Evolutionary conservation across 2,888 invertebrate species (phyloP).

Genomic region (Oscheius sp.): DNA sequence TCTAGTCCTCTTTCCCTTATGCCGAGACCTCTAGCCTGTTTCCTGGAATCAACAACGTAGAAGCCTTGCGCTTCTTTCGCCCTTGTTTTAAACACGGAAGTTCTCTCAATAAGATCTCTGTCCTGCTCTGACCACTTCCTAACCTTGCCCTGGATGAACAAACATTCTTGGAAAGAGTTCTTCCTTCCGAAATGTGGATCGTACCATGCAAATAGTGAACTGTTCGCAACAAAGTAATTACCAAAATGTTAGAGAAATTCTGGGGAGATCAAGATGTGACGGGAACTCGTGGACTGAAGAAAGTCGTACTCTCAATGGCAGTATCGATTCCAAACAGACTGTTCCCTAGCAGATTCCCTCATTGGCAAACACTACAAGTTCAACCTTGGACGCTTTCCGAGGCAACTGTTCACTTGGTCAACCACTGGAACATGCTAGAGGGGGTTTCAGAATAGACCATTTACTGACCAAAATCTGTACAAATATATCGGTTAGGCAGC

Average conservation of each 20-base stretch:
- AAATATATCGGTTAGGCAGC: slow-evolving; percentile 19
- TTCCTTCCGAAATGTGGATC: too few relatives aligned
- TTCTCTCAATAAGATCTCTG: background rate
- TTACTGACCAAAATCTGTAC: slow-evolving; percentile 20
- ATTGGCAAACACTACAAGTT: slow-evolving; percentile 27
- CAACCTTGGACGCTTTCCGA: slow-evolving; percentile 31
- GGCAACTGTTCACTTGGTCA: background rate
- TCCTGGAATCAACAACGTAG: too few relatives aligned
- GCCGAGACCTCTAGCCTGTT: too few relatives aligned
- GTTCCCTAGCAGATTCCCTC: slow-evolving; percentile 13
- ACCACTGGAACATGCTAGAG: background rate
- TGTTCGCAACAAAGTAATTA: too few relatives aligned
- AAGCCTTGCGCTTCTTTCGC: background rate
- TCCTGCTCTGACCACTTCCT: background rate
- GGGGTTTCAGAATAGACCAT: background rate
- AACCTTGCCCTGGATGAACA: slow-evolving; percentile 25
- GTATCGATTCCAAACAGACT: slow-evolving; percentile 7
- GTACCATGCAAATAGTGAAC: too few relatives aligned
- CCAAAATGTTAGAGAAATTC: too few relatives aligned
- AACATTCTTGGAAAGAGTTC: background rate
- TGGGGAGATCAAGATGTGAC: too few relatives aligned
- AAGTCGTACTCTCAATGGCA: background rate
- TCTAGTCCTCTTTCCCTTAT: too few relatives aligned
- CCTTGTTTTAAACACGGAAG: background rate
- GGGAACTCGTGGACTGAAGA: too few relatives aligned